Percentiles rank a stretch among this genome's conserved stretches.
Evolutionary conservation across 1,140 invertebrate species (phyloP).

Genomic region (Papilio machaon): DNA sequence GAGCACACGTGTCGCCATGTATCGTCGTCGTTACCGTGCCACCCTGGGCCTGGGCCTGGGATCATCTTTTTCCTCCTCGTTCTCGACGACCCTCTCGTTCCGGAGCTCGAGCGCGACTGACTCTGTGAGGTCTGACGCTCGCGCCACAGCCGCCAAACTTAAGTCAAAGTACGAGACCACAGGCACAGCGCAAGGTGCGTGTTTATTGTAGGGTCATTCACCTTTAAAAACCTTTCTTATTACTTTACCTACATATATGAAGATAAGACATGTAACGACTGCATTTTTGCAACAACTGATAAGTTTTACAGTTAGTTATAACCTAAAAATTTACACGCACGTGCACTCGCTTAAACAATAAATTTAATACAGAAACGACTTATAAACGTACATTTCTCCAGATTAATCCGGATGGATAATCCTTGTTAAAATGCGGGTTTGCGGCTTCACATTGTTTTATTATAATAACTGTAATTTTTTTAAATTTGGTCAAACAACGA

Average conservation of each 20-base stretch:
- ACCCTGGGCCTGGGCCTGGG: slow-evolving; percentile 72
- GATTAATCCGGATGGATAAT: too few relatives aligned
- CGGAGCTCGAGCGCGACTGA: slow-evolving; percentile 62
- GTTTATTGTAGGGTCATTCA: slow-evolving; percentile 38
- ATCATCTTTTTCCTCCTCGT: slow-evolving; percentile 69
- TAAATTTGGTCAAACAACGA: neutral
- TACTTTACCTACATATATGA: neutral
- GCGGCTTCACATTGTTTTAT: neutral
- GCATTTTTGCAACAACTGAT: neutral
- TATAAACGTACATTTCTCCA: too few relatives aligned
- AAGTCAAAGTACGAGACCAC: slow-evolving; percentile 77
- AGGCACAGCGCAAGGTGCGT: slow-evolving; percentile 76
- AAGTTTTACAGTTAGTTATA: neutral
- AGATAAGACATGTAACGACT: neutral
- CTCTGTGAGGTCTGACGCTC: slow-evolving; percentile 71
- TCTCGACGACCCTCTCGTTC: slow-evolving; percentile 73
- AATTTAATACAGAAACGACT: too few relatives aligned
- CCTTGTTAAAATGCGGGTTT: too few relatives aligned
- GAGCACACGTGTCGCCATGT: slow-evolving; percentile 62
- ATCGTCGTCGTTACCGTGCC: slow-evolving; percentile 75
- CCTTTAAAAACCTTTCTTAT: neutral
- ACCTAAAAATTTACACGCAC: too few relatives aligned
- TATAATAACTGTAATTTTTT: neutral
- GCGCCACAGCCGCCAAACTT: slow-evolving; percentile 75
- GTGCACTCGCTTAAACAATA: neutral